Evolutionary conservation across 2,113 vertebrate genomes (phyloP).

Genomic region (Trinectes maculatus): DNA sequence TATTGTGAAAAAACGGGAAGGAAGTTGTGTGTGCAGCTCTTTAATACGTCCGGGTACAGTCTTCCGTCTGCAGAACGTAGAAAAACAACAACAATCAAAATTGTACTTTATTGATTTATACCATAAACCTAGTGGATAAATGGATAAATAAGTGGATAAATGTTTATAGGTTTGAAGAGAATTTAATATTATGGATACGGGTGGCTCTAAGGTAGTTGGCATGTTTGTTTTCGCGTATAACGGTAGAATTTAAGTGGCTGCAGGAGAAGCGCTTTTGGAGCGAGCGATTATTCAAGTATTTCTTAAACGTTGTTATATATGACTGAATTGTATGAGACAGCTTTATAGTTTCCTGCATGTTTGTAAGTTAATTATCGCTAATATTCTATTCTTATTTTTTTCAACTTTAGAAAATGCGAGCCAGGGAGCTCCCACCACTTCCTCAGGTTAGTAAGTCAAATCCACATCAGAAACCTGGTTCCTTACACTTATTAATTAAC

Average conservation of each 20-base stretch:
- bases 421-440: constrained; percentile 76
- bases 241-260: background rate
- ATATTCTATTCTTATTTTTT: background rate
- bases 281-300: no score
- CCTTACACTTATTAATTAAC: background rate
- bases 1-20: constrained; percentile 49
- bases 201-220: constrained; percentile 48
- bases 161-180: background rate
- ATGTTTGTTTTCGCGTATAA: constrained; percentile 9
- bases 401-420: constrained; percentile 27
- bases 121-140: no score
- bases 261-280: no score
- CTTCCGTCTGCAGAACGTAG: background rate
- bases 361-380: background rate
- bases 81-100: background rate
- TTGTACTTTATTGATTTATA: background rate
- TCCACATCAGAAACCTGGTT: background rate
- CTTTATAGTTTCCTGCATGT: no score
- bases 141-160: no score
- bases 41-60: constrained; percentile 28
- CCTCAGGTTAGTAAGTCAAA: constrained; percentile 49
- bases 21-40: background rate
- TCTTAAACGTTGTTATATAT: no score
- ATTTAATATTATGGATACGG: constrained; percentile 23
- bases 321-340: no score